phyloP scores from a whole-genome alignment of 2,797 vertebrate genomes.

The Channallabes apus region DNA sequence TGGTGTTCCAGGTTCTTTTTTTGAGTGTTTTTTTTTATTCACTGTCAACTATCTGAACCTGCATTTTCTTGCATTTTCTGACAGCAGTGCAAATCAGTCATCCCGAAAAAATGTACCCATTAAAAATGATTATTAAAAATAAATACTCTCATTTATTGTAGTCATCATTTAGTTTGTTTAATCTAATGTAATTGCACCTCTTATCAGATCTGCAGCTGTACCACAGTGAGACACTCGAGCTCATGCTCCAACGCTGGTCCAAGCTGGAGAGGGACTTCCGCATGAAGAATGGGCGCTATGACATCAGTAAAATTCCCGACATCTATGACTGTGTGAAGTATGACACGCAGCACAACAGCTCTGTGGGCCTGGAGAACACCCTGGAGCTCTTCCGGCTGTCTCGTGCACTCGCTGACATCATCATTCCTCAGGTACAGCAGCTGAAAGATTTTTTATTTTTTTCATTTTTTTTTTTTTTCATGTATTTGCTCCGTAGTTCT shows the following conservation, averaged over 20 bases:
- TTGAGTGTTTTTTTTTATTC: no score
- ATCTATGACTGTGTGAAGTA: constrained; percentile 91
- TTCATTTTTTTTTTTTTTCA: neutral
- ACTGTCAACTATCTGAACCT: no score
- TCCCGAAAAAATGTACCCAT: neutral
- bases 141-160: neutral
- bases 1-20: no score
- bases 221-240: constrained; percentile 85
- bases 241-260: constrained; percentile 89
- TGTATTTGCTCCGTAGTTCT: neutral
- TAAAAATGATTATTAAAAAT: neutral
- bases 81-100: neutral
- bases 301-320: constrained; percentile 89
- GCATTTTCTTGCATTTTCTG: no score
- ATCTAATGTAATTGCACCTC: neutral
- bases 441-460: neutral
- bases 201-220: constrained; percentile 82
- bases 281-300: constrained; percentile 83
- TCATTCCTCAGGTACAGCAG: constrained; percentile 84
- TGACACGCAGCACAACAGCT: constrained; percentile 83
- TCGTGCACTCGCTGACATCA: constrained; percentile 82
- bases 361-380: constrained; percentile 79
- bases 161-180: neutral
- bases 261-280: constrained; percentile 86
- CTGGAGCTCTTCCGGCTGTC: constrained; percentile 82